These are phyloP conservation scores for Falcunculus frontatus DNA, from an alignment of 2,113 vertebrate species.

Conservation along the genomic window DNA sequence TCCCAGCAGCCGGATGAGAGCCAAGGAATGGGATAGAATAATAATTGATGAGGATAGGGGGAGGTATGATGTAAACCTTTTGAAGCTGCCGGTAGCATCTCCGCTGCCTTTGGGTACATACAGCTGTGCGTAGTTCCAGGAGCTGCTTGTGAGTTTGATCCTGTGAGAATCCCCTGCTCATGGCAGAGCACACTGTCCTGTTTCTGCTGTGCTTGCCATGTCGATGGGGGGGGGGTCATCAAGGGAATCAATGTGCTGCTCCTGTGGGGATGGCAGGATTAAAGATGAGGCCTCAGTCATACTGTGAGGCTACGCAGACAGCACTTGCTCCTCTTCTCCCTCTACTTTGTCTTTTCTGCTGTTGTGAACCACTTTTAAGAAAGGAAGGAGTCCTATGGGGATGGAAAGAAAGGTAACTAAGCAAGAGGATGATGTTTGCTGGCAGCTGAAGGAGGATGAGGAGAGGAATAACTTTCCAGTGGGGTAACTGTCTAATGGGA, in stretches of 20 bases:
- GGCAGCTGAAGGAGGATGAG: not conserved
- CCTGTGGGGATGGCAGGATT: not conserved
- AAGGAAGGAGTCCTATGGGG: not conserved
- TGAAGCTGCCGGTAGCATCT: not conserved
- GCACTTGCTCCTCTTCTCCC: not conserved
- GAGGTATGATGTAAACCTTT: constrained; percentile 40
- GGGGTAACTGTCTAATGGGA: not conserved
- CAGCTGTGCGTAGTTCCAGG: not conserved
- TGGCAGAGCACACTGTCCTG: not conserved
- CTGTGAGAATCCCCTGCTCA: not conserved
- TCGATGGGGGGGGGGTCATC: not conserved
- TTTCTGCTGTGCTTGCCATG: not conserved
- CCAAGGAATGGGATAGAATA: constrained; percentile 45
- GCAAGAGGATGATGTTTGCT: not conserved
- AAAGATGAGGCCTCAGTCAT: not conserved
- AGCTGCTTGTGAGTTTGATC: not conserved
- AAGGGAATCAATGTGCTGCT: not conserved
- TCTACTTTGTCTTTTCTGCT: not conserved
- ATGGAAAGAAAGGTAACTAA: not conserved
- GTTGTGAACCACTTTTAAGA: not conserved
- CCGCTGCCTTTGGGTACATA: not conserved
- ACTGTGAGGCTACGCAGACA: not conserved
- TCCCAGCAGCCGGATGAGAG: constrained; percentile 40
- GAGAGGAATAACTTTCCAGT: not conserved
- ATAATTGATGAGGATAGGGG: constrained; percentile 26